Percentiles rank a stretch among this genome's conserved stretches.
Conservation (phyloP, 2,888 invertebrate species). For the Brenthis ino region DNA sequence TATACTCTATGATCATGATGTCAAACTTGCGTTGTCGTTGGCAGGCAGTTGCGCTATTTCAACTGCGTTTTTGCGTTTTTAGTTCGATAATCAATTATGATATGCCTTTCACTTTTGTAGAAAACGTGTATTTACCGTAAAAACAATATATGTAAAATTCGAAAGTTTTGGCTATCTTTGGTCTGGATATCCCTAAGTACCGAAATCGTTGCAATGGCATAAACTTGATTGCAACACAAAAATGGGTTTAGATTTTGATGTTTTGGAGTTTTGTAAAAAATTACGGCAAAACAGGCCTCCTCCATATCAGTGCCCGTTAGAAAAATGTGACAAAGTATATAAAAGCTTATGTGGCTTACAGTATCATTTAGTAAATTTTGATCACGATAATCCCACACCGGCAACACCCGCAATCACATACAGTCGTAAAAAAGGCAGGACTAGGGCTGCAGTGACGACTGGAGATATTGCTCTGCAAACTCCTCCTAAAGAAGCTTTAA, state of each 20-base stretch:
- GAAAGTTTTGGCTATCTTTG: conserved; percentile 14
- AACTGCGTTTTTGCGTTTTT: conserved; percentile 30
- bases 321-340: conserved; percentile 92
- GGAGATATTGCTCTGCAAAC: conserved; percentile 78
- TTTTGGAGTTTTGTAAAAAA: conserved; percentile 92
- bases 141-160: conserved; percentile 15
- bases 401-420: conserved; percentile 83
- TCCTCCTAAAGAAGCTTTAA: conserved; percentile 86
- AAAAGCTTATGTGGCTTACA: conserved; percentile 93
- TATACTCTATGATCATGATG: too few species aligned
- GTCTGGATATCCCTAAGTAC: conserved; percentile 16
- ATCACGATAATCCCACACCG: conserved; percentile 90
- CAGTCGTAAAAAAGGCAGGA: conserved; percentile 84
- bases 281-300: conserved; percentile 90
- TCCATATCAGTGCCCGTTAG: conserved; percentile 93
- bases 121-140: conserved; percentile 38
- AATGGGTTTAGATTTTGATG: conserved; percentile 93
- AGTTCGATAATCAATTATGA: conserved; percentile 32
- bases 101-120: conserved; percentile 46
- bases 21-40: conserved; percentile 10
- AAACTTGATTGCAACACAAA: conserved; percentile 43
- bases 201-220: conserved; percentile 24
- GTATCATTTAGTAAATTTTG: conserved; percentile 92
- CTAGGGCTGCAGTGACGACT: conserved; percentile 82
- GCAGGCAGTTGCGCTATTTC: conserved; percentile 14